These are phyloP conservation scores for Leptinotarsa defecta DNA, from an alignment of 1,140 invertebrate species.

Conservation along the genomic window DNA sequence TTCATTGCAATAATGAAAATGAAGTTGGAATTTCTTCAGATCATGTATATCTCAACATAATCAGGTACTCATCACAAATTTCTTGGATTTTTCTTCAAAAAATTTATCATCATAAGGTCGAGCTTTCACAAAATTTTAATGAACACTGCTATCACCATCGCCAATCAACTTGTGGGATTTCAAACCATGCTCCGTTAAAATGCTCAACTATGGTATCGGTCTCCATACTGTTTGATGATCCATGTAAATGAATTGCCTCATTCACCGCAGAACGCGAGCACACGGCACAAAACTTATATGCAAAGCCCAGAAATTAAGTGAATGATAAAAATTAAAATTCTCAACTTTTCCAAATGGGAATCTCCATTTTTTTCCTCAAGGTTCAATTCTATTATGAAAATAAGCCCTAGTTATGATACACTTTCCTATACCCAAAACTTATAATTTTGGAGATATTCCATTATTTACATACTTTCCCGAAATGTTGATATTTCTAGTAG, in stretches of 20 bases:
- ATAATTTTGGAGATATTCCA: no score
- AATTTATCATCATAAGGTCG: slow-evolving; percentile 44
- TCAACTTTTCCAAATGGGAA: no score
- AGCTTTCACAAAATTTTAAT: slow-evolving; percentile 1
- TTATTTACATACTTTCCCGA: no score
- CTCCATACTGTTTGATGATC: slow-evolving; percentile 53
- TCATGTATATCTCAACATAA: neutral
- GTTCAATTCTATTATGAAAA: no score
- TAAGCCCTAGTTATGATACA: no score
- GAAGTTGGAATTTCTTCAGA: neutral
- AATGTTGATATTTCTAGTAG: no score
- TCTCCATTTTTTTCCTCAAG: no score
- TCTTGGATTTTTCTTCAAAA: slow-evolving; percentile 5
- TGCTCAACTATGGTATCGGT: slow-evolving; percentile 50
- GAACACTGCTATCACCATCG: slow-evolving; percentile 46
- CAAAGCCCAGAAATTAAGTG: slow-evolving; percentile 30
- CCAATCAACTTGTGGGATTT: slow-evolving; percentile 51
- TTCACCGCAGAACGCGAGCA: slow-evolving; percentile 34
- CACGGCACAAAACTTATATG: slow-evolving; percentile 52
- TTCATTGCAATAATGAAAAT: no score
- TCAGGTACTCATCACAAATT: neutral
- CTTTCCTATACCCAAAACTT: no score
- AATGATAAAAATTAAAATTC: no score
- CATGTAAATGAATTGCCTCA: neutral
- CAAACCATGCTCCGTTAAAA: slow-evolving; percentile 47